Evolutionary conservation across 2,113 vertebrate genomes (phyloP).

Genomic region (Syngnathus scovelli): DNA sequence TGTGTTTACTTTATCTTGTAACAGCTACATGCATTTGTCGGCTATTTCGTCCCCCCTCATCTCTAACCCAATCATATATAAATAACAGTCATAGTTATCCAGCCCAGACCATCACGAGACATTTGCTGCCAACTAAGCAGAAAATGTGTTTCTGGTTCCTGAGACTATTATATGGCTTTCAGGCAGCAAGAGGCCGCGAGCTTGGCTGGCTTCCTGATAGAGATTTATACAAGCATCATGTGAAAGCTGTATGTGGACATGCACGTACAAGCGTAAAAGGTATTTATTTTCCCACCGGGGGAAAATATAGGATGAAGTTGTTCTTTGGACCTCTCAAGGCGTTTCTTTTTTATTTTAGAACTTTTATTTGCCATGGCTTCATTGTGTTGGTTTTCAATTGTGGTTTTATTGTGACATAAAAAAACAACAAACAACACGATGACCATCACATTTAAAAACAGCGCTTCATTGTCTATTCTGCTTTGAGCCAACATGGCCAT

Average conservation of each 20-base stretch:
- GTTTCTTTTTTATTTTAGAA: constrained; percentile 14
- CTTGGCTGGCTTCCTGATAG: constrained; percentile 64
- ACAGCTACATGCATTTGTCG: constrained; percentile 25
- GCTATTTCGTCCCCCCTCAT: neutral
- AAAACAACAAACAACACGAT: neutral
- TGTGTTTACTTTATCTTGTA: neutral
- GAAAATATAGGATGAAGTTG: constrained; percentile 21
- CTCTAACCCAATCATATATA: constrained; percentile 53
- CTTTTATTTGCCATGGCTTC: constrained; percentile 1
- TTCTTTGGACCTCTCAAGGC: constrained; percentile 13
- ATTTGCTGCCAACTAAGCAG: constrained; percentile 73
- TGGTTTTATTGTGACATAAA: neutral
- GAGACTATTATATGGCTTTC: constrained; percentile 64
- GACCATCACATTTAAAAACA: neutral
- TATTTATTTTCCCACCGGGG: constrained; percentile 29
- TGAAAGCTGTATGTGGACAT: constrained; percentile 30
- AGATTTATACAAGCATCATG: constrained; percentile 68
- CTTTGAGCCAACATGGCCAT: neutral
- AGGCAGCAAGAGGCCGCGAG: constrained; percentile 55
- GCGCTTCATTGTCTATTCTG: neutral
- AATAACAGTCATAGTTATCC: constrained; percentile 63
- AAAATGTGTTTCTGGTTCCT: constrained; percentile 72
- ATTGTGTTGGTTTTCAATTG: neutral
- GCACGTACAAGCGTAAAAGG: constrained; percentile 30
- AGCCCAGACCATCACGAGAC: constrained; percentile 63